phyloP scores from a whole-genome alignment of 2,888 invertebrate genomes.

The Drosophila peninsularis region DNA sequence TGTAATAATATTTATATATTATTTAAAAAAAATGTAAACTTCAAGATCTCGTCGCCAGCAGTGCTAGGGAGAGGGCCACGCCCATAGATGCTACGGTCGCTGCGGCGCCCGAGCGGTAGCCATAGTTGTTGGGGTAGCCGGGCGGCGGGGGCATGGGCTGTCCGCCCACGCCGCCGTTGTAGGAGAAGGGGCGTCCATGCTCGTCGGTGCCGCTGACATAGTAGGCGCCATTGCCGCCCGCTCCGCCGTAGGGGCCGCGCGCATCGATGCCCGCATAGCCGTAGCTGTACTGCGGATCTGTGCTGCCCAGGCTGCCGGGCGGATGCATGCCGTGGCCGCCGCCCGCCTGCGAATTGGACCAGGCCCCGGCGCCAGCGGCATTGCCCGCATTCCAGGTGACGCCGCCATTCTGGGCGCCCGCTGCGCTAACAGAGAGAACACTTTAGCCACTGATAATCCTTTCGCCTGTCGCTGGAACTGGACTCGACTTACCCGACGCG shows the following conservation, averaged over 20 bases:
- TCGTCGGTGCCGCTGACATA: slow-evolving; percentile 72
- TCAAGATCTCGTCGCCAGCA: slow-evolving; percentile 30
- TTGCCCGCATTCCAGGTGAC: slow-evolving; percentile 55
- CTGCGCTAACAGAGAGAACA: slow-evolving; percentile 24
- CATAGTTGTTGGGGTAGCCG: slow-evolving; percentile 46
- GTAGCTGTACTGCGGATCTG: slow-evolving; percentile 67
- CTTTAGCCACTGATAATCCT: slow-evolving; percentile 49
- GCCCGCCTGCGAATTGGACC: slow-evolving; percentile 64
- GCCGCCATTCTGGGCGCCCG: slow-evolving; percentile 48
- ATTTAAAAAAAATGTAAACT: not conserved
- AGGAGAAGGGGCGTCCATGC: slow-evolving; percentile 70
- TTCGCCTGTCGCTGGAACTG: not conserved
- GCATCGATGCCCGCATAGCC: slow-evolving; percentile 67
- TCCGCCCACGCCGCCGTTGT: slow-evolving; percentile 59
- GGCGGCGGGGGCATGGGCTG: slow-evolving; percentile 39
- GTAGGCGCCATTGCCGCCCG: slow-evolving; percentile 69
- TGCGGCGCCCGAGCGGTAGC: slow-evolving; percentile 28
- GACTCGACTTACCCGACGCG: slow-evolving; percentile 55
- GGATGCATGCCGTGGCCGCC: slow-evolving; percentile 57
- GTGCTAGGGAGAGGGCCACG: slow-evolving; percentile 36
- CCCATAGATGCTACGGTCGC: slow-evolving; percentile 6
- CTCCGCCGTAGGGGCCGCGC: slow-evolving; percentile 66
- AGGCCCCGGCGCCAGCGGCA: slow-evolving; percentile 57
- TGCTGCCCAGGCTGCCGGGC: slow-evolving; percentile 53
- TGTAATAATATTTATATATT: slow-evolving; percentile 10